A percentile compares a stretch with the other conserved stretches of the same genome.
Evolutionary conservation across 2,113 vertebrate genomes (phyloP).

Genomic region (Mustelus asterias): DNA sequence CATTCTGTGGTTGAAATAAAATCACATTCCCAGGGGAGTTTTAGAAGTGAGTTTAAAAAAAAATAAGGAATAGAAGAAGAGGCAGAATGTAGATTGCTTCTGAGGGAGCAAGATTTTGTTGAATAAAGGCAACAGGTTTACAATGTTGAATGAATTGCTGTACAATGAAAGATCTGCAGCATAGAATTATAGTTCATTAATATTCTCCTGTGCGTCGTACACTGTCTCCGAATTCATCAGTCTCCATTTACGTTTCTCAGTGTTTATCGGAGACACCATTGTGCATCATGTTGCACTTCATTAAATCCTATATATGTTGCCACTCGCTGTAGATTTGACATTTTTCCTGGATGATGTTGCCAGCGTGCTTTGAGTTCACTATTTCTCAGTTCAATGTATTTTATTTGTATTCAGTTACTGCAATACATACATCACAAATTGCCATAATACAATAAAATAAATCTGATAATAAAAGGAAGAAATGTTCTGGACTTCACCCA

Average conservation of each 20-base stretch:
- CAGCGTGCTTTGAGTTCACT: not conserved
- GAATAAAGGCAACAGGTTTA: not conserved
- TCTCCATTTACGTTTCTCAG: not conserved
- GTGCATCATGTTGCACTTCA: not conserved
- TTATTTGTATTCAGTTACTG: not conserved
- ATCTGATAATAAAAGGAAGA: not conserved
- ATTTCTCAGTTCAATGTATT: not conserved
- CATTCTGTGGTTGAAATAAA: not conserved
- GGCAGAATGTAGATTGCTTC: not conserved
- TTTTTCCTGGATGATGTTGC: not conserved
- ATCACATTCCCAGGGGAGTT: not conserved
- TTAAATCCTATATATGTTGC: not conserved
- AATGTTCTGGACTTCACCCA: not conserved
- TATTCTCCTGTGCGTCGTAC: not conserved
- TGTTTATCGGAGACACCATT: not conserved
- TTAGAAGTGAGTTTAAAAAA: not conserved
- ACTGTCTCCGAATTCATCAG: not conserved
- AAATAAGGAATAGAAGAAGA: not conserved
- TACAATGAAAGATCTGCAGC: not conserved
- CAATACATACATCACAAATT: not conserved
- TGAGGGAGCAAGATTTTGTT: not conserved
- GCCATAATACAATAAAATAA: not conserved
- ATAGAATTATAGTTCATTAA: not conserved
- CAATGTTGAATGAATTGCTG: not conserved
- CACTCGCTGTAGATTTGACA: not conserved